Base-by-base conservation (phyloP, 2,797 vertebrate genomes). In the Gorsachius magnificus region DNA sequence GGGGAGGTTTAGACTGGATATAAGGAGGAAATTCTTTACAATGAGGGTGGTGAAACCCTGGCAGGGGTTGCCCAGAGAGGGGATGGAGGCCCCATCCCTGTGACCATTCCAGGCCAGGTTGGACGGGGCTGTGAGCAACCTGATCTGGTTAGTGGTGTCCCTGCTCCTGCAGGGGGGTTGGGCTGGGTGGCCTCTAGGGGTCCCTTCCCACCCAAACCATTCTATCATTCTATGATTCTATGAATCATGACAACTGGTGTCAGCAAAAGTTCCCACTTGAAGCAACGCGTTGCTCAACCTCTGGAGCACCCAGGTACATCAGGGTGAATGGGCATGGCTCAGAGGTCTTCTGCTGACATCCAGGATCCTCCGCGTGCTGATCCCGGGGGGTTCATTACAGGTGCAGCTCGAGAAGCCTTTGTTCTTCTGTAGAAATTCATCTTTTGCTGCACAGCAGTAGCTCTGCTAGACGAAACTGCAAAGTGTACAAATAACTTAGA, bases 251-350 rank as follows among this genome's bases (percentile, higher is more conserved):
- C 17, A 13, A 56, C 29, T 43, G 6, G 25, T 33, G 38, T 9
- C 58, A 48, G 16, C 17, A 28, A 7, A 70, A 61, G n/a, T 11
- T 54, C 68, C 35, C 46, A 26, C 35, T 7, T 2, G 2, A 51
- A 58, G 54, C 36, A 56, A 20, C 28, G 17, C 2, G 0, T 29
- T 36, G 45, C 46, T 43, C 16, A 25, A 48, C 25, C 48, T 61
- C 75, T 26, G 19, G 16, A 35, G n/a, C 5, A 2, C 12, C 19
- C 36, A 7, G 18, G 7, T 18, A 10, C 7, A 0, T 33, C 31
- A 17, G 11, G 38, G 11, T 10, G 43, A 65, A 48, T 0, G 0
- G 46, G 24, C 17, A 24, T 1, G 29, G 57, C 38, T 64, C 51
- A 16, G 31, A 65, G 29, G 21, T n/a, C n/a, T 51, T 35, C 74